Evolutionary conservation across 2,113 vertebrate species (phyloP).

Genomic region (Mirounga angustirostris): DNA sequence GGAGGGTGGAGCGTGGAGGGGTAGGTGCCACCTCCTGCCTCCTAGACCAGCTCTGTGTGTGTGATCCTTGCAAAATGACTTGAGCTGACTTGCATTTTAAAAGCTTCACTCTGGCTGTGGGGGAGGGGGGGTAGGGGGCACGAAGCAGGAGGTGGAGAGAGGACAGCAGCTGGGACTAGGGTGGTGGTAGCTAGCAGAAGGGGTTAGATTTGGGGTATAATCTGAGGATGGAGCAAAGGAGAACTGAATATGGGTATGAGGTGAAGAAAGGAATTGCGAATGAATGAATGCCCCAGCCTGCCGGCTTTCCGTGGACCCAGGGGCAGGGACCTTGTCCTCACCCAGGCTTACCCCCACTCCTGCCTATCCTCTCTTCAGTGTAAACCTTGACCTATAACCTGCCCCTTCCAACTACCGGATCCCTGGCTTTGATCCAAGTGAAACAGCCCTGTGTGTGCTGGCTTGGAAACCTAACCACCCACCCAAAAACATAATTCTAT

Average conservation of each 20-base stretch:
- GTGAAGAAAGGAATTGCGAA: background rate
- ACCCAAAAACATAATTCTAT: background rate
- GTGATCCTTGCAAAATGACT: background rate
- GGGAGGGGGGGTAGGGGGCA: rapidly evolving
- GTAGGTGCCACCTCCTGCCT: background rate
- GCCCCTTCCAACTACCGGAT: background rate
- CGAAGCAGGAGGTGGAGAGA: background rate
- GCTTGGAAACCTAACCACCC: background rate
- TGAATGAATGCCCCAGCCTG: background rate
- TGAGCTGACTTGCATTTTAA: background rate
- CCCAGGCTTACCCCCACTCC: background rate
- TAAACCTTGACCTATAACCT: background rate
- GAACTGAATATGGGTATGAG: background rate
- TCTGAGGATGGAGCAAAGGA: background rate
- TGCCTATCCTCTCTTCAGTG: background rate
- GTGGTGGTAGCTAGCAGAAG: background rate
- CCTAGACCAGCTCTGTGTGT: background rate
- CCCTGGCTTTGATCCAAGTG: background rate
- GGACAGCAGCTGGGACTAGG: background rate
- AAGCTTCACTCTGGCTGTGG: background rate
- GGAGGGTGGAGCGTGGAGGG: rapidly evolving
- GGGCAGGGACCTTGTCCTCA: background rate
- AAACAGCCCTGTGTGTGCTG: background rate
- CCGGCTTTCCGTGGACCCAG: background rate
- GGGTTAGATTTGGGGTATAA: background rate